These are phyloP conservation scores for Drosophila tani DNA, from an alignment of 1,140 invertebrate genomes.

Conservation along the genomic window DNA sequence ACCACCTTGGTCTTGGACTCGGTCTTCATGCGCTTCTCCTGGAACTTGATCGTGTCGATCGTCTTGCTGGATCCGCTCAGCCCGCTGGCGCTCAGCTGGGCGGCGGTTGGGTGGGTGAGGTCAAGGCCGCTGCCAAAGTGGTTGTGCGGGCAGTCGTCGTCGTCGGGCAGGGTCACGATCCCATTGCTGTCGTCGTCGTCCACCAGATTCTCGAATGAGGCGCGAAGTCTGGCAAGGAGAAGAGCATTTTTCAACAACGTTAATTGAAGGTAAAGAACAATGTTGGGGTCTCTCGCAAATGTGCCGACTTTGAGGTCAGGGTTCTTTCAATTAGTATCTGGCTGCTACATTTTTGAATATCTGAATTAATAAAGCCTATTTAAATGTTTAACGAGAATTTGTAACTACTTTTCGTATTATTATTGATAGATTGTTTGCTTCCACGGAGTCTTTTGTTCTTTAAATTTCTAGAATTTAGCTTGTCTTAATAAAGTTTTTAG, in stretches of 20 bases:
- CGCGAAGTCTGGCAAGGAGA: conserved; percentile 85
- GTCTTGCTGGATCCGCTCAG: conserved; percentile 77
- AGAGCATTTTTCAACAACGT: neutral
- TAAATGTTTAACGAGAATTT: neutral
- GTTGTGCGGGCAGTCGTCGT: conserved; percentile 86
- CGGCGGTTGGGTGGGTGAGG: conserved; percentile 63
- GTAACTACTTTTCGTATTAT: neutral
- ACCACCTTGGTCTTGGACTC: conserved; percentile 92
- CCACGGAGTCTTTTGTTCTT: neutral
- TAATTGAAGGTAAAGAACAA: conserved; percentile 3
- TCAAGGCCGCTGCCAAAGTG: conserved; percentile 66
- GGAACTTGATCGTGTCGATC: conserved; percentile 90
- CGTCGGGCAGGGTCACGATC: conserved; percentile 92
- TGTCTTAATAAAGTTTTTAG: neutral
- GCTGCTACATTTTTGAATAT: neutral
- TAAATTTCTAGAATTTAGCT: too few species aligned
- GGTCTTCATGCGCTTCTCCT: conserved; percentile 91
- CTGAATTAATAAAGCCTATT: neutral
- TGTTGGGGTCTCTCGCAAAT: neutral
- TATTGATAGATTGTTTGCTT: too few species aligned
- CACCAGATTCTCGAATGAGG: conserved; percentile 88
- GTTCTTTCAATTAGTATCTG: neutral
- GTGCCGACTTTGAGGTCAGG: neutral
- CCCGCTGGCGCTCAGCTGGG: conserved; percentile 61
- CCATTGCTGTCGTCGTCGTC: conserved; percentile 87